phyloP scores from a whole-genome alignment of 2,797 vertebrate genomes.

The Malacoctenus gilli region DNA sequence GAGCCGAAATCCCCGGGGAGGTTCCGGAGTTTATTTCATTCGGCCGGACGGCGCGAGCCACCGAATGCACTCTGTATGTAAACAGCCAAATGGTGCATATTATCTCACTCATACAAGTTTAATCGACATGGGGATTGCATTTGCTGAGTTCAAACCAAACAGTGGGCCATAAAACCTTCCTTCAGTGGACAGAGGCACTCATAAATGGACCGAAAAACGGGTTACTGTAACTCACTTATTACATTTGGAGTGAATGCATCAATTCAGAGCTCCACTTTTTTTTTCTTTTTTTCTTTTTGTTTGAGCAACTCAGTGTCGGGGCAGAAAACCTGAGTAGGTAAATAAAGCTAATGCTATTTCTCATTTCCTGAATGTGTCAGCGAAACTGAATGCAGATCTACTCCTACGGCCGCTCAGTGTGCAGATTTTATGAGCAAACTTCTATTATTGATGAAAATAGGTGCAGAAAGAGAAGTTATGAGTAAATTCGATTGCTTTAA shows the following conservation, averaged over 20 bases:
- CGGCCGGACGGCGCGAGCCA: slow-evolving; percentile 20
- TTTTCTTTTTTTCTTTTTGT: no score
- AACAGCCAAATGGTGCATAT: slow-evolving; percentile 36
- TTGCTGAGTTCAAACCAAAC: slow-evolving; percentile 44
- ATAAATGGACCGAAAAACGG: slow-evolving; percentile 37
- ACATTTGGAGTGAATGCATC: slow-evolving; percentile 33
- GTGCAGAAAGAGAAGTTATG: not conserved
- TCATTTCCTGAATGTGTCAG: slow-evolving; percentile 4
- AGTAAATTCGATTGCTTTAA: not conserved
- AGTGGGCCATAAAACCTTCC: slow-evolving; percentile 32
- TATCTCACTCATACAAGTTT: slow-evolving; percentile 48
- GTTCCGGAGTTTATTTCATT: slow-evolving; percentile 36
- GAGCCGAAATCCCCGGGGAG: slow-evolving; percentile 10
- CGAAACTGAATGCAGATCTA: not conserved
- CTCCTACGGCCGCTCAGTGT: not conserved
- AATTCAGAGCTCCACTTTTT: slow-evolving; percentile 19
- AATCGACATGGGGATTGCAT: slow-evolving; percentile 37
- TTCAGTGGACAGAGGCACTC: slow-evolving; percentile 23
- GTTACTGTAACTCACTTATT: slow-evolving; percentile 35
- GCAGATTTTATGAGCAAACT: not conserved
- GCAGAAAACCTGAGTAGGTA: no score
- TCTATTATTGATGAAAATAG: not conserved
- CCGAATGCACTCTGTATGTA: slow-evolving; percentile 20
- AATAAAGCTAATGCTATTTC: slow-evolving; percentile 9
- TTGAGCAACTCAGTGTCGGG: no score